Percentiles rank a stretch among this genome's conserved stretches.
Evolutionary conservation across 2,797 vertebrate species (phyloP).

Genomic region (Chloroceryle amazona): DNA sequence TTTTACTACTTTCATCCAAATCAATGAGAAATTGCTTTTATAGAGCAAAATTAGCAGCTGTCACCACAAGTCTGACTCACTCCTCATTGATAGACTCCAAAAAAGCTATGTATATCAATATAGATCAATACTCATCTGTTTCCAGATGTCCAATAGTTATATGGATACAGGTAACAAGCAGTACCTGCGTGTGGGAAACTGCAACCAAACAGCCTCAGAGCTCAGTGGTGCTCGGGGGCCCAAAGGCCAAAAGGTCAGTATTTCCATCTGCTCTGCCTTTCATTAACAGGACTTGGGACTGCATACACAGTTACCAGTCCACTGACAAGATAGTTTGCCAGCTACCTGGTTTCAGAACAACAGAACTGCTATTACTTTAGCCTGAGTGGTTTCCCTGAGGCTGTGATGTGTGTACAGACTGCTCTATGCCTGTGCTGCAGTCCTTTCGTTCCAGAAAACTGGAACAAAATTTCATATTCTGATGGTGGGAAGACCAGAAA

Average conservation of each 20-base stretch:
- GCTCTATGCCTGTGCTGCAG: neutral
- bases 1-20: neutral
- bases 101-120: neutral
- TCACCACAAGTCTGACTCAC: neutral
- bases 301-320: neutral
- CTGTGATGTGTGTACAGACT: neutral
- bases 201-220: neutral
- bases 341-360: neutral
- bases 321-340: neutral
- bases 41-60: neutral
- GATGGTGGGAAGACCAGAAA: neutral
- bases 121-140: neutral
- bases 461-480: neutral
- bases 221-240: neutral
- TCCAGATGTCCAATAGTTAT: neutral
- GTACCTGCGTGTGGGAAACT: accelerated
- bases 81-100: neutral
- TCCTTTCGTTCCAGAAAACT: neutral
- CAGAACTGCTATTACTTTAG: neutral
- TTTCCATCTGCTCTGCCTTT: neutral
- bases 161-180: neutral
- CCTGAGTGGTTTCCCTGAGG: neutral
- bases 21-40: neutral
- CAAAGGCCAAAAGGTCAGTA: neutral
- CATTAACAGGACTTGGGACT: neutral